These are phyloP conservation scores for Pollachius pollachius DNA, from an alignment of 2,113 vertebrate species.

Conservation along the genomic window DNA sequence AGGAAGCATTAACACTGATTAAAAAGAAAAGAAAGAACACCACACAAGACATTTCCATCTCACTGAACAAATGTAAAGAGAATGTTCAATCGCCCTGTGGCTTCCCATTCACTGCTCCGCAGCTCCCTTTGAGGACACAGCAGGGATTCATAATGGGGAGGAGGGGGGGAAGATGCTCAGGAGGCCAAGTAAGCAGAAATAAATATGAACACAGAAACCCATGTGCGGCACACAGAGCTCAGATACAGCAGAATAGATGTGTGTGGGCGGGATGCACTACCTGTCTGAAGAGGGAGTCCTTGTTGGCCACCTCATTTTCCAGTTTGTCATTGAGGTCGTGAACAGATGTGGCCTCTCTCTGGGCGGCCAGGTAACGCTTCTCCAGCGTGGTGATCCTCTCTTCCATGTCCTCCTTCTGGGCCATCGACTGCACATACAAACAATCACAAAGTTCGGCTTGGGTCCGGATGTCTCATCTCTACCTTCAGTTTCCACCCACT, in stretches of 20 bases:
- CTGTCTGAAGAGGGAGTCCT: constrained; percentile 90
- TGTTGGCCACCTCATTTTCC: constrained; percentile 97
- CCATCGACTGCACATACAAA: constrained; percentile 79
- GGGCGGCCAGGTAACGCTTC: constrained; percentile 96
- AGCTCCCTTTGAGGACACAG: constrained; percentile 39
- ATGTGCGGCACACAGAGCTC: neutral
- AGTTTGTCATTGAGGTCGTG: constrained; percentile 98
- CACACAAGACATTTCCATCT: constrained; percentile 39
- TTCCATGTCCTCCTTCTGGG: constrained; percentile 98
- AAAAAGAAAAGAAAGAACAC: constrained; percentile 32
- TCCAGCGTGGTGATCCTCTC: constrained; percentile 98
- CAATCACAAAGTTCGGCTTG: neutral
- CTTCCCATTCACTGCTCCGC: constrained; percentile 41
- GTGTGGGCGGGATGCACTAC: constrained; percentile 53
- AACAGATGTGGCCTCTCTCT: constrained; percentile 95
- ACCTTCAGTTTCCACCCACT: too few relatives aligned
- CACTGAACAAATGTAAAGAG: constrained; percentile 28
- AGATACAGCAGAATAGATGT: neutral
- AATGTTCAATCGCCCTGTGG: constrained; percentile 32
- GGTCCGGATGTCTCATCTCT: neutral
- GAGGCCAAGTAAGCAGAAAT: constrained; percentile 13
- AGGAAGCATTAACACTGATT: constrained; percentile 34
- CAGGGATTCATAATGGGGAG: constrained; percentile 29
- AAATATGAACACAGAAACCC: constrained; percentile 1
- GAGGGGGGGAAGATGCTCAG: constrained; percentile 23